phyloP scores from a whole-genome alignment of 1,140 invertebrate species.

The Panagrolaimus sp. region DNA sequence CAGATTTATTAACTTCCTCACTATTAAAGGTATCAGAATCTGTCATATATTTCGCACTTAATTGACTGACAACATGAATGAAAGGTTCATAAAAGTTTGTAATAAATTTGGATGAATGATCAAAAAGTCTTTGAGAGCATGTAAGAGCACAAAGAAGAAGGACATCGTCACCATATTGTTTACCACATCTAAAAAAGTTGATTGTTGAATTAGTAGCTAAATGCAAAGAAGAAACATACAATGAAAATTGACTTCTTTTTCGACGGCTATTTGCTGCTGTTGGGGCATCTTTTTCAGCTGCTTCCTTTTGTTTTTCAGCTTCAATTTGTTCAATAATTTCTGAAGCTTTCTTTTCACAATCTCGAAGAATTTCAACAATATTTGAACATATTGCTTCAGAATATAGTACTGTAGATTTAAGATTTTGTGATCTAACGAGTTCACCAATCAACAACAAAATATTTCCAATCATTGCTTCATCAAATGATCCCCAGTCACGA shows the following conservation, averaged over 20 bases:
- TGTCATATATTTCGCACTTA: conserved; percentile 15
- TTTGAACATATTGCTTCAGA: conserved; percentile 16
- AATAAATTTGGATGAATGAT: not conserved
- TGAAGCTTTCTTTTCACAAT: conserved; percentile 17
- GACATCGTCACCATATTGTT: conserved; percentile 29
- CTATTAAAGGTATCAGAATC: not conserved
- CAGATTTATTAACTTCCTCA: conserved; percentile 15
- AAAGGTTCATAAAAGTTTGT: conserved; percentile 15
- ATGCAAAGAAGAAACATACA: not conserved
- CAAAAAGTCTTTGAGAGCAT: conserved; percentile 20
- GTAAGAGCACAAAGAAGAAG: conserved; percentile 26
- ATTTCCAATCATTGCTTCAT: conserved; percentile 29
- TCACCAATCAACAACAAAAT: conserved; percentile 24
- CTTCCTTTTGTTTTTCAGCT: not conserved
- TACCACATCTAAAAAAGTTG: conserved; percentile 18
- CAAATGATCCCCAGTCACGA: conserved; percentile 13
- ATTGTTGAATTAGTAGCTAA: conserved; percentile 1
- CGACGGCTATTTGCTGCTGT: not conserved
- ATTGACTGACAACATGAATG: conserved; percentile 17
- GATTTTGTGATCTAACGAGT: conserved; percentile 23
- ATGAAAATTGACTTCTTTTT: not conserved
- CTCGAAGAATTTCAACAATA: conserved; percentile 24
- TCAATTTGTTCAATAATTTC: conserved; percentile 18
- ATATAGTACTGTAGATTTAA: conserved; percentile 17
- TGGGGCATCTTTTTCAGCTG: not conserved